These are phyloP conservation scores for Tinea trinotella DNA, from an alignment of 2,888 invertebrate genomes.

Conservation along the genomic window DNA sequence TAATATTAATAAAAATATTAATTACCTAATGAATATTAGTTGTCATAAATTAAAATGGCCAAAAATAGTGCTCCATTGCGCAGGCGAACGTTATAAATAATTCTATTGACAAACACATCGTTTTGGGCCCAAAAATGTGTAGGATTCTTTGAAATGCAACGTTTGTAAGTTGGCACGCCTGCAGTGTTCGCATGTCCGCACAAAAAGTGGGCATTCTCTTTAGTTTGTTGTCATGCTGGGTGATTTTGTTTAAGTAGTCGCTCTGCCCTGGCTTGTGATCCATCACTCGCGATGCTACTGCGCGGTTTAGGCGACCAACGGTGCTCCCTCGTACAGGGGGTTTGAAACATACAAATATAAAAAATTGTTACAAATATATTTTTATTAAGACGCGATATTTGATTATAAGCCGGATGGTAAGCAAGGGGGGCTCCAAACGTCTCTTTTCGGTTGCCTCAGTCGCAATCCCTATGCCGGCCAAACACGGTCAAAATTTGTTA, in stretches of 20 bases:
- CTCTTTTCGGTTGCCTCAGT: too few species aligned
- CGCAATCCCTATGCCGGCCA: too few species aligned
- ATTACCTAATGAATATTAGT: background rate
- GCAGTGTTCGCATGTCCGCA: background rate
- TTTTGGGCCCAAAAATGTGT: too few species aligned
- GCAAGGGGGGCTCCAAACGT: too few species aligned
- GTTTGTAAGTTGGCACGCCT: background rate
- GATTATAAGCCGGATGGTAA: too few species aligned
- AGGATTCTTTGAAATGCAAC: background rate
- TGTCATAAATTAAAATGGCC: slow-evolving; percentile 25
- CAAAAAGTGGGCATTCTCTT: background rate
- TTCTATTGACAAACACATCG: too few species aligned
- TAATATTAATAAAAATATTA: too few species aligned
- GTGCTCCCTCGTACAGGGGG: too few species aligned
- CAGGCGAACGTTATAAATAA: too few species aligned
- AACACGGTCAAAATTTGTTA: too few species aligned
- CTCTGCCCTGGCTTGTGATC: background rate
- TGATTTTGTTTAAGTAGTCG: slow-evolving; percentile 5
- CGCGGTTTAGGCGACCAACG: slow-evolving; percentile 49
- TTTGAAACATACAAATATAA: background rate
- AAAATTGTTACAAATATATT: background rate
- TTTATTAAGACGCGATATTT: too few species aligned
- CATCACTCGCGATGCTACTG: slow-evolving; percentile 47
- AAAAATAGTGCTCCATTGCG: slow-evolving; percentile 14
- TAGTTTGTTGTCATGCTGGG: background rate